phyloP scores from a whole-genome alignment of 2,113 vertebrate genomes.

The Spheniscus mendiculus region DNA sequence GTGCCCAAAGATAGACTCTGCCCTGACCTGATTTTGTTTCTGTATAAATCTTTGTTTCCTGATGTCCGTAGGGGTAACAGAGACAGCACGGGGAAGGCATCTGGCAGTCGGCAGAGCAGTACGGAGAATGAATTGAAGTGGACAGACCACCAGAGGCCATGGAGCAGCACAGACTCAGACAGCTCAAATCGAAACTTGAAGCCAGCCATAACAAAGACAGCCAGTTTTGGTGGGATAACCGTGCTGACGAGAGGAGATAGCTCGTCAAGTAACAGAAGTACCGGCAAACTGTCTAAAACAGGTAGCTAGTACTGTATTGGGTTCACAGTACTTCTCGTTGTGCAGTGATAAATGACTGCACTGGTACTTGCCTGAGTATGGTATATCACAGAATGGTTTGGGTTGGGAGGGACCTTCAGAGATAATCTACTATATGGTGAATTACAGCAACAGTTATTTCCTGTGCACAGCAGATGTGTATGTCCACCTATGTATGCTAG shows the following conservation, averaged over 20 bases:
- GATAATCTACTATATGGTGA: neutral
- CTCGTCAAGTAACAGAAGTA: constrained; percentile 79
- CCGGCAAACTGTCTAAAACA: constrained; percentile 85
- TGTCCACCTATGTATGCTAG: accelerated
- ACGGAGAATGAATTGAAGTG: constrained; percentile 88
- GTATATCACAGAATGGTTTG: neutral
- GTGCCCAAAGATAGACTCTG: neutral
- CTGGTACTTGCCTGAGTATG: neutral
- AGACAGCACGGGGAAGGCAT: constrained; percentile 85
- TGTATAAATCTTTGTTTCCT: neutral
- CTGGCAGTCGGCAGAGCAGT: constrained; percentile 93
- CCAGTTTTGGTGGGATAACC: constrained; percentile 83
- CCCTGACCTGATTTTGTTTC: neutral
- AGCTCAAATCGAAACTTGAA: constrained; percentile 86
- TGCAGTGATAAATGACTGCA: neutral
- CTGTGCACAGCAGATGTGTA: neutral
- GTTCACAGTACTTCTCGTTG: neutral
- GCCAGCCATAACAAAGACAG: constrained; percentile 82
- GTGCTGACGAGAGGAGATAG: constrained; percentile 82
- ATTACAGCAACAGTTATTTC: neutral
- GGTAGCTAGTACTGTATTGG: constrained; percentile 77
- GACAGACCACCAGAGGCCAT: constrained; percentile 87
- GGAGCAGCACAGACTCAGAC: constrained; percentile 97
- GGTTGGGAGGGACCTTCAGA: neutral
- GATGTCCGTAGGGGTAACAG: constrained; percentile 82